phyloP scores from a whole-genome alignment of 2,113 vertebrate species.

The Scatophagus argus region DNA sequence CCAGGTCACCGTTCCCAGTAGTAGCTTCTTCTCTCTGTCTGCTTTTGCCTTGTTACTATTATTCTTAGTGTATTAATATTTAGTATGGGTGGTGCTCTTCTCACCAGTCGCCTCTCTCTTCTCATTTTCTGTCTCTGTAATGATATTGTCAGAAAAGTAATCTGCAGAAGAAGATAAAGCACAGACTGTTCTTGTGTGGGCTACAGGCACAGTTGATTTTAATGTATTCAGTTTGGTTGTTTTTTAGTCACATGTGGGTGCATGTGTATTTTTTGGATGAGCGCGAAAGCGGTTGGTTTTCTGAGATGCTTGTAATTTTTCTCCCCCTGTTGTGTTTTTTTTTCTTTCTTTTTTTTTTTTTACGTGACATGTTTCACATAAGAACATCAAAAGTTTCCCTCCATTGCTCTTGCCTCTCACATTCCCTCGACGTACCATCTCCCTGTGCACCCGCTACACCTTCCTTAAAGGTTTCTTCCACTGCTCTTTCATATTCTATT shows the following conservation, averaged over 20 bases:
- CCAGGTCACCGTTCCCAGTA: not conserved
- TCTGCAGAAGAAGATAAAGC: constrained; percentile 42
- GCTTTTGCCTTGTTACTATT: constrained; percentile 2
- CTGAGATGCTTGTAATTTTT: constrained; percentile 53
- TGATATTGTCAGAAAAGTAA: constrained; percentile 45
- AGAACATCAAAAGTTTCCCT: constrained; percentile 56
- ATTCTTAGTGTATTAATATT: constrained; percentile 30
- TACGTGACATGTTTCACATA: constrained; percentile 52
- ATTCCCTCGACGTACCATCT: constrained; percentile 21
- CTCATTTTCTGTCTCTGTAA: constrained; percentile 31
- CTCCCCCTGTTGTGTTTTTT: constrained; percentile 20
- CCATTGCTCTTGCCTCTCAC: constrained; percentile 22
- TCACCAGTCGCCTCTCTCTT: constrained; percentile 20
- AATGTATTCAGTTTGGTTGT: constrained; percentile 47
- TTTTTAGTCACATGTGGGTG: constrained; percentile 39
- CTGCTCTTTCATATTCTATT: constrained; percentile 47
- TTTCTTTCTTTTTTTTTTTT: constrained; percentile 45
- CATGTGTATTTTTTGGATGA: constrained; percentile 56
- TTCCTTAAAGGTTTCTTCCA: constrained; percentile 33
- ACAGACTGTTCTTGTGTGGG: constrained; percentile 46
- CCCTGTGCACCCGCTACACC: constrained; percentile 19
- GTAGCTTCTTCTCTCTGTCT: not conserved
- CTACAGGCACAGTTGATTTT: constrained; percentile 25
- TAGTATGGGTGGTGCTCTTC: constrained; percentile 9
- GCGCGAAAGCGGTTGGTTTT: constrained; percentile 33